Evolutionary conservation across 92 coral and sea anemone genomes (phyloP), one percentile per base, ranked within the genome.

Genomic region (Epizoanthus stellaris): DNA sequence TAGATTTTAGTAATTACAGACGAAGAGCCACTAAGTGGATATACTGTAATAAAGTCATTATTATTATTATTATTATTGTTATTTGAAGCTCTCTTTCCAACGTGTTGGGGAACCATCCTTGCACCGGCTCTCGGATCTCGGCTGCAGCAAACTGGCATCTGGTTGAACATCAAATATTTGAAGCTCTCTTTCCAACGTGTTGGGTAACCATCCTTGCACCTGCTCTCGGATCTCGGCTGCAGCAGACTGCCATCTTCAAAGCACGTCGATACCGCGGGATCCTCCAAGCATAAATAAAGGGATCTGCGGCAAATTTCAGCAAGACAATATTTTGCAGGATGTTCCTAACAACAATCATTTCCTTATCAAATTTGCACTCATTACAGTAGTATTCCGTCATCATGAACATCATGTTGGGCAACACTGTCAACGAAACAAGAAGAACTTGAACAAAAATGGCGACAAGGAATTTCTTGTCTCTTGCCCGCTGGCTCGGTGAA

Each of bases 211-310:
- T 45, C 21, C 58, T n/a, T 15, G n/a, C 15, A 36, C 34, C 76
- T 12, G 14, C 16, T 45, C 59, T 71, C 12, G 72, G 42, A 9
- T 36, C 59, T 2, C 3, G 45, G 12, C 49, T 63, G 43, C 83
- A 62, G 63, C 72, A 40, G 0, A 79, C 39, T 45, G 71, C 83
- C 70, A 79, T 3, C 70, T 63, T 52, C 42, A 79, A 23, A 54
- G 82, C 68, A 7, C 25, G 70, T 1, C 82, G 83, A 21, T 79
- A 40, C 40, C 72, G 63, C 10, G 83, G 72, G 25, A 79, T 8
- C 16, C 83, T 79, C 83, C 83, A 79, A 11, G 83, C 83, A 20
- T 79, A 79, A 42, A 79, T 63, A 45, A 79, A 79, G 6, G 83
- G 83, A 39, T 79, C 83, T 45, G 60, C 70, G 5, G 72, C 83